Conservation (phyloP, 2,113 vertebrate genomes). For the Peromyscus leucopus region DNA sequence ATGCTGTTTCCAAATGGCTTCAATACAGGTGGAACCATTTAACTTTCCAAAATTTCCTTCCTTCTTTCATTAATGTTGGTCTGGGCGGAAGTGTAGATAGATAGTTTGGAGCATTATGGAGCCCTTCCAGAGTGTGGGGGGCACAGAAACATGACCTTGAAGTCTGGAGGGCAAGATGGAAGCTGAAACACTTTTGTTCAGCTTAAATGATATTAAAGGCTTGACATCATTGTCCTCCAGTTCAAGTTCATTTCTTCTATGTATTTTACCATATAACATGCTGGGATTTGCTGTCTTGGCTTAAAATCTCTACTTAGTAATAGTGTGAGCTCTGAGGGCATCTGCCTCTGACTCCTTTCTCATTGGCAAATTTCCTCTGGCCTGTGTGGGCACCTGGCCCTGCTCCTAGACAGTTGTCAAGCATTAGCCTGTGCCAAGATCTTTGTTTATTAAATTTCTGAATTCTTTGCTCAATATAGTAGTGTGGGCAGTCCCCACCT, state of each 20-base stretch:
- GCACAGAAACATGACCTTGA: background rate
- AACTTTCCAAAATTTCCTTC: background rate
- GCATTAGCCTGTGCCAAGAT: background rate
- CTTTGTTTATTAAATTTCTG: slow-evolving; percentile 3
- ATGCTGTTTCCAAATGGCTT: slow-evolving; percentile 87
- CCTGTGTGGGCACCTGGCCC: background rate
- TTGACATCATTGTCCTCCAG: background rate
- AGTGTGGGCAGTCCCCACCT: background rate
- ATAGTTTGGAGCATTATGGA: background rate
- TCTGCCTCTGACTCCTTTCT: background rate
- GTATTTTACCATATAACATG: background rate
- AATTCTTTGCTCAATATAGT: slow-evolving; percentile 4
- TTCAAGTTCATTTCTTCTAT: background rate
- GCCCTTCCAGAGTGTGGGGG: no score
- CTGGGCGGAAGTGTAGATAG: background rate
- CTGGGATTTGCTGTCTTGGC: background rate
- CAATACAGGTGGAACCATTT: slow-evolving; percentile 27
- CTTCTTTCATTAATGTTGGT: background rate
- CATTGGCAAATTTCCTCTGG: background rate
- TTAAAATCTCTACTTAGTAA: background rate
- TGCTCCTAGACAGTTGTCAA: background rate
- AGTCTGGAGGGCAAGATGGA: background rate
- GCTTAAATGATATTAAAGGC: background rate
- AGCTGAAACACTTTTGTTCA: no score
- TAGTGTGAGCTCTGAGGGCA: background rate